A percentile compares a stretch with the other conserved stretches of the same genome.
Conservation (phyloP, 37 sponge, comb jelly and placozoan genomes). For the Bolinopsis microptera region DNA sequence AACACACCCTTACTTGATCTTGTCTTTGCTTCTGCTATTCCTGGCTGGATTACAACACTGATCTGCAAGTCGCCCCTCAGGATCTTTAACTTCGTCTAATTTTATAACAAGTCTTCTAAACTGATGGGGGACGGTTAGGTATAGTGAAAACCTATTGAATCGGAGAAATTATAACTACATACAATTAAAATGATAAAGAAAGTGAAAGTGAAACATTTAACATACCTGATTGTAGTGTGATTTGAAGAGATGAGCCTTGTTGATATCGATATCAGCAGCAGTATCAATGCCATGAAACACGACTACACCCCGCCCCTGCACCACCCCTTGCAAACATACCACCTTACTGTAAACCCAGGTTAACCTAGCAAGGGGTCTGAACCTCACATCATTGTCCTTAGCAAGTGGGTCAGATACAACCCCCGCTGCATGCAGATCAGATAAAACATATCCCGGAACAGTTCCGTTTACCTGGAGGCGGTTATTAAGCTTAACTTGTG, state of each 20-base stretch:
- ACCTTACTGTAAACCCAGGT: background rate
- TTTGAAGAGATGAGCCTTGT: background rate
- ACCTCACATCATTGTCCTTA: slow-evolving; percentile 29
- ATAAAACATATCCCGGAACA: slow-evolving; percentile 39
- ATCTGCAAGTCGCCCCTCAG: background rate
- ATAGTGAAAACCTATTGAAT: too few species aligned
- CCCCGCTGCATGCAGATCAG: background rate
- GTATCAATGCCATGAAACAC: slow-evolving; percentile 37
- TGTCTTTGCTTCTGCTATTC: background rate
- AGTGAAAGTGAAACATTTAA: background rate
- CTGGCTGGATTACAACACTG: background rate
- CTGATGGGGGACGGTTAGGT: background rate
- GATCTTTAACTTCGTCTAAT: background rate
- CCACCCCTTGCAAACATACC: background rate
- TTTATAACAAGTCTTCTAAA: background rate
- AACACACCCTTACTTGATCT: background rate
- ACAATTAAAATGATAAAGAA: too few species aligned
- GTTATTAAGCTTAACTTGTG: background rate
- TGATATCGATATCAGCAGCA: background rate
- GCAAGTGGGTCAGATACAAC: slow-evolving; percentile 1
- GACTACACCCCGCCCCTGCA: background rate
- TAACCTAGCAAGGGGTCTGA: slow-evolving; percentile 12
- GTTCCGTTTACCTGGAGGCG: background rate
- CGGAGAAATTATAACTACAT: too few species aligned
- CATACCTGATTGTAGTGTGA: slow-evolving; percentile 27